phyloP scores from a whole-genome alignment of 2,888 invertebrate genomes.

The Chloroclystis v-ata region DNA sequence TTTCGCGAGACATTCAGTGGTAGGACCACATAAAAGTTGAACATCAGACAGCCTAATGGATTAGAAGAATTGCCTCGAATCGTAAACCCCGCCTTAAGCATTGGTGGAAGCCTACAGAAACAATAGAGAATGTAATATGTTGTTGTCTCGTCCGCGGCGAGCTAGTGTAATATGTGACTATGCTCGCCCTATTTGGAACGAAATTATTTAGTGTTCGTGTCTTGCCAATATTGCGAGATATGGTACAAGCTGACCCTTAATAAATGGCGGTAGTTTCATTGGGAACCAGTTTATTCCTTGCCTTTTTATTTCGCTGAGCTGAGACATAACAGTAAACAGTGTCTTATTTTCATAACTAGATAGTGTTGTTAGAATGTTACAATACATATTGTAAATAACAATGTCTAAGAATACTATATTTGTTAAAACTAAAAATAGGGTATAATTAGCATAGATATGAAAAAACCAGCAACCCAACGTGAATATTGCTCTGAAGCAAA shows the following conservation, averaged over 20 bases:
- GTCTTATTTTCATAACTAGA: too few relatives aligned
- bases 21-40: conserved; percentile 73
- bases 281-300: neutral
- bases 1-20: conserved; percentile 71
- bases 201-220: conserved; percentile 40
- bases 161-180: conserved; percentile 42
- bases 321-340: too few relatives aligned
- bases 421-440: too few relatives aligned
- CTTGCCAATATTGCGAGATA: conserved; percentile 21
- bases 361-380: too few relatives aligned
- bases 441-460: too few relatives aligned
- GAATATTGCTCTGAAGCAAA: too few relatives aligned
- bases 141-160: conserved; percentile 44
- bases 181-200: conserved; percentile 31
- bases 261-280: neutral
- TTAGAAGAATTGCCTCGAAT: conserved; percentile 73
- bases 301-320: neutral
- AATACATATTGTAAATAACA: too few relatives aligned
- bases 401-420: too few relatives aligned
- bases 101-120: conserved; percentile 55
- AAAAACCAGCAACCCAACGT: too few relatives aligned
- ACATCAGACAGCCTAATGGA: conserved; percentile 74
- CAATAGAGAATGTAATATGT: conserved; percentile 55
- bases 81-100: conserved; percentile 60
- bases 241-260: neutral